phyloP scores from a whole-genome alignment of 2,113 vertebrate genomes.

The Caranx melampygus region DNA sequence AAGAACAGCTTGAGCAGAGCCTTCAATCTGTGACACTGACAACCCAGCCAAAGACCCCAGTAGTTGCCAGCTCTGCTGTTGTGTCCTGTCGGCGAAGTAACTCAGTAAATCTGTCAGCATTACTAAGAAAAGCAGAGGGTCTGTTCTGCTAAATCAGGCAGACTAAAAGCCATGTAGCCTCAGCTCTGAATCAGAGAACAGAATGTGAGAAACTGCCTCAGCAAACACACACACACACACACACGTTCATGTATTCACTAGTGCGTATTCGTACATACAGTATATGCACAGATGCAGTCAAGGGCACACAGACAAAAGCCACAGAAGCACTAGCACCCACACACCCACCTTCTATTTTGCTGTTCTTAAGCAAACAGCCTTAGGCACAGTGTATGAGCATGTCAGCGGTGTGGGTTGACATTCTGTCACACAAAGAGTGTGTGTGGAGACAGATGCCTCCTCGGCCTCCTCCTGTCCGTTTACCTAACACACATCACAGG shows the following conservation, averaged over 20 bases:
- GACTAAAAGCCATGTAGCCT: conserved; percentile 62
- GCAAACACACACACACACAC: conserved; percentile 42
- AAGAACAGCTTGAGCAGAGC: conserved; percentile 72
- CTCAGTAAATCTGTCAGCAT: conserved; percentile 75
- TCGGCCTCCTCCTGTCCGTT: conserved; percentile 53
- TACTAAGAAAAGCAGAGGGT: conserved; percentile 64
- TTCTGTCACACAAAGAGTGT: conserved; percentile 67
- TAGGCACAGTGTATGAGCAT: conserved; percentile 63
- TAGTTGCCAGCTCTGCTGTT: conserved; percentile 59
- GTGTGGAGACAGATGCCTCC: conserved; percentile 50
- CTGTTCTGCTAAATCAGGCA: conserved; percentile 71
- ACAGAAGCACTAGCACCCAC: conserved; percentile 60
- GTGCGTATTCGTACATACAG: conserved; percentile 47
- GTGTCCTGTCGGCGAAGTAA: conserved; percentile 64
- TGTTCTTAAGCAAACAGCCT: conserved; percentile 72
- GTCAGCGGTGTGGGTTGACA: conserved; percentile 66
- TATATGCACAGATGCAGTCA: conserved; percentile 63
- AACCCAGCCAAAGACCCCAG: conserved; percentile 65
- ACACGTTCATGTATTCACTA: conserved; percentile 23
- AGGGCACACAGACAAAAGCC: conserved; percentile 66
- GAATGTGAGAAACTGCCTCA: conserved; percentile 55
- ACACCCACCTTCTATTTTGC: conserved; percentile 68
- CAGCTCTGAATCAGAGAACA: conserved; percentile 70
- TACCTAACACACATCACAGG: conserved; percentile 29
- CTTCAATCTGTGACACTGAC: conserved; percentile 74